Evolutionary conservation across 2,888 invertebrate species (phyloP).

Genomic region (Eupithecia inturbata): DNA sequence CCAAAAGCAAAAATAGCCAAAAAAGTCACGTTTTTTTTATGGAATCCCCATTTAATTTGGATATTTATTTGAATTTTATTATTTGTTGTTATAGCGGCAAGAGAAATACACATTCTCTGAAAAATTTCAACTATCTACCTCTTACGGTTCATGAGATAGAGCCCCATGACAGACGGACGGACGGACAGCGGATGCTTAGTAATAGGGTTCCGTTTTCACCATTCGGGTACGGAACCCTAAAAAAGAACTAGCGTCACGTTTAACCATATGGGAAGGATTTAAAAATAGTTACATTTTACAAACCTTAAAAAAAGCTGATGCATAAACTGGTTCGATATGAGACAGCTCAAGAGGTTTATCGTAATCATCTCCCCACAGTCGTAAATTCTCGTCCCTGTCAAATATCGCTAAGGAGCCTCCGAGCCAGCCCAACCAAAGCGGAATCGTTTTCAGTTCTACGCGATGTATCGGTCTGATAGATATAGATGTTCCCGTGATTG

Average conservation of each 20-base stretch:
- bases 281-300: slow-evolving; percentile 9
- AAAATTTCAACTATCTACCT: no score
- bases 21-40: no score
- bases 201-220: no score
- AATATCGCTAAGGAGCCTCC: slow-evolving; percentile 93
- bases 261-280: neutral
- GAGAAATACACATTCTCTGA: no score
- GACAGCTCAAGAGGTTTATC: slow-evolving; percentile 93
- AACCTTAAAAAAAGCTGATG: slow-evolving; percentile 93
- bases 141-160: no score
- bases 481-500: slow-evolving; percentile 71
- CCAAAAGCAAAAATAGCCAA: no score
- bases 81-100: no score
- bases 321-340: slow-evolving; percentile 92
- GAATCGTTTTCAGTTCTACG: slow-evolving; percentile 86
- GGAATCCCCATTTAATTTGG: no score
- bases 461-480: slow-evolving; percentile 86
- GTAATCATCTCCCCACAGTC: slow-evolving; percentile 95
- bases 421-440: slow-evolving; percentile 88
- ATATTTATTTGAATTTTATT: no score
- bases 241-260: neutral
- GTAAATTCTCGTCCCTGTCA: slow-evolving; percentile 93
- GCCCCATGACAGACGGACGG: no score
- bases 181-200: no score
- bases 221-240: no score